Evolutionary conservation across 2,888 invertebrate genomes (phyloP).

Genomic region (Teleogryllus oceanicus): DNA sequence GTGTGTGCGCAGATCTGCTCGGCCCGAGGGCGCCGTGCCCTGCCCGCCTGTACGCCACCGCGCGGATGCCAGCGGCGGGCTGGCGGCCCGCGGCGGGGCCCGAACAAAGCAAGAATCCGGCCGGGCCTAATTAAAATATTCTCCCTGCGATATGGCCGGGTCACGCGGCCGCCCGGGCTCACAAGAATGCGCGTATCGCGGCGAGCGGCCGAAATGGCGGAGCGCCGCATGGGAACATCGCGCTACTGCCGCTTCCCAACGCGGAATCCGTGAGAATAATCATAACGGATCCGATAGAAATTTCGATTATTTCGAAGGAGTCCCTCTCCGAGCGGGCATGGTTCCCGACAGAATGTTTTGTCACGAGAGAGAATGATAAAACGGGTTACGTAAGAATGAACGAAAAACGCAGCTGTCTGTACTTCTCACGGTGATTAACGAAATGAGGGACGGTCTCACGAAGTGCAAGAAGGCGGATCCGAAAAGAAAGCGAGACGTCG

Average conservation of each 20-base stretch:
- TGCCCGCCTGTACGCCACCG: neutral
- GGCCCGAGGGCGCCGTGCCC: neutral
- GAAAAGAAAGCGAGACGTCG: conserved; percentile 3
- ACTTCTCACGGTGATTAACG: neutral
- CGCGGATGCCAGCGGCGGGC: neutral
- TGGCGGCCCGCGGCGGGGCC: neutral
- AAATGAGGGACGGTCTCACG: neutral
- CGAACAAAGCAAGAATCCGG: conserved; percentile 7
- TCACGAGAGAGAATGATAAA: too few species aligned
- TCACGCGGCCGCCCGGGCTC: neutral
- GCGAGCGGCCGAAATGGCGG: neutral
- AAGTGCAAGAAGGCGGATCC: neutral
- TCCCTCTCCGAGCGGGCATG: neutral
- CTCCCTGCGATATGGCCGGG: conserved; percentile 18
- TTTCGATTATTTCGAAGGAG: neutral
- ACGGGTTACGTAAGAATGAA: too few species aligned
- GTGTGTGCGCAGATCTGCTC: neutral
- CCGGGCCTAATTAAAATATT: conserved; percentile 1
- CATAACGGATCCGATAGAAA: neutral
- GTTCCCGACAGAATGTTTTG: too few species aligned
- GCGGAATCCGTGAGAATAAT: too few species aligned
- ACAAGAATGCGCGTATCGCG: neutral
- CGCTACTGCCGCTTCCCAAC: too few species aligned
- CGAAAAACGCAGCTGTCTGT: neutral
- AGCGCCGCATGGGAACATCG: neutral